Evolutionary conservation across 1,140 invertebrate genomes (phyloP).

Genomic region (Cherax quadricarinatus): DNA sequence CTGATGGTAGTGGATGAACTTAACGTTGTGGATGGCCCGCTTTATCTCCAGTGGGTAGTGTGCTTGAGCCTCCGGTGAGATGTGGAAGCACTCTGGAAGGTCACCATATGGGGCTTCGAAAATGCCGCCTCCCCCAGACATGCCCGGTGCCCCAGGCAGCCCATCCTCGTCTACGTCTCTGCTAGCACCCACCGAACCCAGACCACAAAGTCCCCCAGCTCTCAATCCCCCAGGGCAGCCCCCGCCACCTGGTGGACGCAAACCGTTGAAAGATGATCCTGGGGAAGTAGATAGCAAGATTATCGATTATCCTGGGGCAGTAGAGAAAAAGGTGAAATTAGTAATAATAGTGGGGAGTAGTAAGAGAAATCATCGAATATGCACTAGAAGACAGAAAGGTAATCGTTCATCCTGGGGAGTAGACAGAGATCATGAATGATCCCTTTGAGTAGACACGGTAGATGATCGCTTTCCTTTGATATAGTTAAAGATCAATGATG

Average conservation of each 20-base stretch:
- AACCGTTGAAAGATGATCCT: constrained; percentile 52
- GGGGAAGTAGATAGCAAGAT: neutral
- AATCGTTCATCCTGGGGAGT: too few species aligned
- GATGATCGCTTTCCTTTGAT: too few species aligned
- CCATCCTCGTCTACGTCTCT: constrained; percentile 37
- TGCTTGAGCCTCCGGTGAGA: constrained; percentile 64
- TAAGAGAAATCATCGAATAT: too few species aligned
- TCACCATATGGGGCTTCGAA: constrained; percentile 60
- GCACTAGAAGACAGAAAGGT: too few species aligned
- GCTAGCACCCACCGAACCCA: constrained; percentile 21
- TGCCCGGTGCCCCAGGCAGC: constrained; percentile 5
- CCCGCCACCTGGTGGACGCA: constrained; percentile 53
- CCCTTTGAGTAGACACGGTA: too few species aligned
- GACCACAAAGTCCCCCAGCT: neutral
- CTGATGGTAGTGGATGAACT: constrained; percentile 97
- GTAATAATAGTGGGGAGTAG: too few species aligned
- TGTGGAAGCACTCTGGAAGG: constrained; percentile 71
- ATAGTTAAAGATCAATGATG: too few species aligned
- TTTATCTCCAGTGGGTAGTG: constrained; percentile 93
- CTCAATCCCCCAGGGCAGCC: constrained; percentile 16
- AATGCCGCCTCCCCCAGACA: constrained; percentile 29
- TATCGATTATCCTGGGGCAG: too few species aligned
- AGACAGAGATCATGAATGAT: too few species aligned
- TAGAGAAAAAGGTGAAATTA: too few species aligned
- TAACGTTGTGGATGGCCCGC: constrained; percentile 95